Percentiles rank a stretch among this genome's conserved stretches.
Conservation (phyloP, 2,113 vertebrate species). For the Chionomys nivalis region DNA sequence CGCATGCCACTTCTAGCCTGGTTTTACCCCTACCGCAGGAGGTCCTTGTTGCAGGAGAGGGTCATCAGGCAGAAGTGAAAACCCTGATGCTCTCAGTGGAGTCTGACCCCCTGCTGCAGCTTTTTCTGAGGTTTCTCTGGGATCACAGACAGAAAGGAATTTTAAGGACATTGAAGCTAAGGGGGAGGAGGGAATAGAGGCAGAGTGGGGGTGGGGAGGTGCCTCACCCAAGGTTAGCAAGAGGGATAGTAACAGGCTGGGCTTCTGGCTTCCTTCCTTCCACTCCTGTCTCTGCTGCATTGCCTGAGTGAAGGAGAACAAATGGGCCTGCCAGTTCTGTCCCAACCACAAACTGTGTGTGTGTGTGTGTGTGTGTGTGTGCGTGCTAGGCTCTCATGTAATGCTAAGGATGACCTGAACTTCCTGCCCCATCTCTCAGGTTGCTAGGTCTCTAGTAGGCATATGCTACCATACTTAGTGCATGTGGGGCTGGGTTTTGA, state of each 20-base stretch:
- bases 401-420: not conserved
- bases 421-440: not conserved
- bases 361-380: not conserved
- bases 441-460: not conserved
- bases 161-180: not conserved
- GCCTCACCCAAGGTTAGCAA: not conserved
- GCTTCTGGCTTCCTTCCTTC: not conserved
- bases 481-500: not conserved
- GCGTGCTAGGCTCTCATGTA: not conserved
- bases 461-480: not conserved
- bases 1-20: not conserved
- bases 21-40: not conserved
- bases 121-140: not conserved
- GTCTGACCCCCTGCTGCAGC: not conserved
- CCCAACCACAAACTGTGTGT: not conserved
- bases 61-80: not conserved
- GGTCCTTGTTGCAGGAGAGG: not conserved
- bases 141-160: not conserved
- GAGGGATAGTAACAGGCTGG: not conserved
- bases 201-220: not conserved
- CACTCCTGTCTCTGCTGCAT: not conserved
- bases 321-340: too few species aligned
- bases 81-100: not conserved
- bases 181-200: not conserved
- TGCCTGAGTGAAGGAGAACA: not conserved